Evolutionary conservation across 2,888 invertebrate genomes (phyloP), one percentile per base, ranked within the genome.

Genomic region (Machimus rusticus): DNA sequence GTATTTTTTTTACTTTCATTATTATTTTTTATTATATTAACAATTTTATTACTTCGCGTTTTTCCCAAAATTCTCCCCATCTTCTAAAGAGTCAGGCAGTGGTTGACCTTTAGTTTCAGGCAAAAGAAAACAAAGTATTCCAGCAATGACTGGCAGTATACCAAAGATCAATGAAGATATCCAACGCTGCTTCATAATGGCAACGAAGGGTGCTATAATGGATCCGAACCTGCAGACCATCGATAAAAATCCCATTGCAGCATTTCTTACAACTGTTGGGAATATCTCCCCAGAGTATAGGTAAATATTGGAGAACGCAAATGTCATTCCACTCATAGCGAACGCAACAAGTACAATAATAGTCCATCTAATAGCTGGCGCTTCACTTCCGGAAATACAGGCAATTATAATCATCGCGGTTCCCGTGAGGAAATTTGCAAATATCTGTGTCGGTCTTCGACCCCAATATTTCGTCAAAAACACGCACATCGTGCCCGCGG

Each of bases 231-330:
- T 94, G 0, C 98, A 98, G 88, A 96, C 95, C 93, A 97, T 96
- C 0, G 98, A 98, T 37, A 97, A 95, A 2, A 96, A 93, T 0
- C 98, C 98, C 87, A 98, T 95, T 0, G 97, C 98, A 66, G 96
- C 95, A 91, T 98, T 98, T 43, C 98, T 94, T 0, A 98, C 95
- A 1, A 97, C 96, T 0, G 98, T 98, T 0, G 98, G 98, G 91
- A 97, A 98, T 16, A 98, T 92, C 93, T 98, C 98, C 0, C 97
- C 97, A 0, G 96, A 96, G 92, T 96, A 98, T 19, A 98, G 94
- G 91, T 98, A 98, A 5, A 96, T 96, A 1, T 96, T 96, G 1
- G 97, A 96, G 91, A 98, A 98, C 1, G 96, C 95, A 66, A 97
- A 95, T 19, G 97, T 96, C 92, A 97, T 95, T 14, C 97, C 97